A percentile compares a stretch with the other conserved stretches of the same genome.
These are phyloP conservation scores for Dendrolimus kikuchii DNA, from an alignment of 1,140 invertebrate genomes.

Conservation along the genomic window DNA sequence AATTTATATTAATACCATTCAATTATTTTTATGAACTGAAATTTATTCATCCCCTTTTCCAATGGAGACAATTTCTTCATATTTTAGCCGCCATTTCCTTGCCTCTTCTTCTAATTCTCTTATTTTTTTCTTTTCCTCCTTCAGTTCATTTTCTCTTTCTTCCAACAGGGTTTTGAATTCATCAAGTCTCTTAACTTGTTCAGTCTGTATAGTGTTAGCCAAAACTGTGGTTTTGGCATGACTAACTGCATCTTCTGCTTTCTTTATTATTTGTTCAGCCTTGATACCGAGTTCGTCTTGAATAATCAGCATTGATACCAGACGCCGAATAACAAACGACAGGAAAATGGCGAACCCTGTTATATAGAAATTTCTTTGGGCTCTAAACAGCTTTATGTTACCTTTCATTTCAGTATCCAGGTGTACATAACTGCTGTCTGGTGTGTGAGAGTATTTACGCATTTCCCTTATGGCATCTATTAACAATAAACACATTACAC, in stretches of 20 bases:
- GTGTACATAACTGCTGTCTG: constrained; percentile 25
- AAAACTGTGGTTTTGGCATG: constrained; percentile 41
- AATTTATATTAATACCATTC: neutral
- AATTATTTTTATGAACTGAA: neutral
- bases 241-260: constrained; percentile 48
- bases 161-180: constrained; percentile 33
- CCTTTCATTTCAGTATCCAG: constrained; percentile 54
- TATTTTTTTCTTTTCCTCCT: constrained; percentile 29
- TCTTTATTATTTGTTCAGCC: constrained; percentile 52
- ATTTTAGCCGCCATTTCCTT: constrained; percentile 38
- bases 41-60: constrained; percentile 32
- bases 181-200: constrained; percentile 16
- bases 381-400: constrained; percentile 54
- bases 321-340: constrained; percentile 56
- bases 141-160: constrained; percentile 26
- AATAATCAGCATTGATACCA: constrained; percentile 58
- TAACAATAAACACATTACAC: constrained; percentile 48
- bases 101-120: constrained; percentile 41
- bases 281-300: constrained; percentile 55
- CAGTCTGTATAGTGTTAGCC: constrained; percentile 21
- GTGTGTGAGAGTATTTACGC: constrained; percentile 48
- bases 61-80: constrained; percentile 23
- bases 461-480: constrained; percentile 62
- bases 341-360: constrained; percentile 63
- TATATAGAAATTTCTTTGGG: constrained; percentile 67